phyloP scores from a whole-genome alignment of 2,888 invertebrate species.

The Rhynchonema sp. region DNA sequence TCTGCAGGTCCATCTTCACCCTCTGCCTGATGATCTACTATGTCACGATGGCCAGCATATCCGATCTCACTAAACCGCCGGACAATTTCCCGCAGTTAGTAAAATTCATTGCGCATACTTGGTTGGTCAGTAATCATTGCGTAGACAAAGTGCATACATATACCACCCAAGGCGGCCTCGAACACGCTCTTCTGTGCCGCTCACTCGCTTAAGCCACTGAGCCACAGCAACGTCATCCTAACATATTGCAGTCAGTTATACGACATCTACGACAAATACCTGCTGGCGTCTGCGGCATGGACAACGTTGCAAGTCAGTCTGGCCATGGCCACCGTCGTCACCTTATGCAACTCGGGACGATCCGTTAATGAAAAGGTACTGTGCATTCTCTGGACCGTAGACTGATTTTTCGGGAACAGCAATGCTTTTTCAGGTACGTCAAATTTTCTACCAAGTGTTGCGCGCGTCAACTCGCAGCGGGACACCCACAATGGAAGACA shows the following conservation, averaged over 20 bases:
- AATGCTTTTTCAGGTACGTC: no score
- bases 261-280: no score
- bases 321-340: background rate
- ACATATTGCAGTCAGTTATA: no score
- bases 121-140: no score
- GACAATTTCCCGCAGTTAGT: background rate
- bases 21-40: background rate
- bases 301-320: background rate
- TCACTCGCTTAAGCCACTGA: no score
- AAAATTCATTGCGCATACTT: no score
- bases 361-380: background rate
- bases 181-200: no score
- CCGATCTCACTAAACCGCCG: background rate
- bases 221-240: no score
- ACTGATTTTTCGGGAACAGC: background rate
- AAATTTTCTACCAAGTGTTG: background rate
- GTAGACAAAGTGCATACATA: no score
- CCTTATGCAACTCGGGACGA: background rate
- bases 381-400: background rate
- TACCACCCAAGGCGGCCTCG: no score
- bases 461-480: background rate
- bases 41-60: background rate
- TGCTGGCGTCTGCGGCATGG: no score
- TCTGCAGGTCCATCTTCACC: background rate
- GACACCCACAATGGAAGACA: background rate